Conservation (phyloP, 2,888 invertebrate species). For the Macrophya alboannulata region DNA sequence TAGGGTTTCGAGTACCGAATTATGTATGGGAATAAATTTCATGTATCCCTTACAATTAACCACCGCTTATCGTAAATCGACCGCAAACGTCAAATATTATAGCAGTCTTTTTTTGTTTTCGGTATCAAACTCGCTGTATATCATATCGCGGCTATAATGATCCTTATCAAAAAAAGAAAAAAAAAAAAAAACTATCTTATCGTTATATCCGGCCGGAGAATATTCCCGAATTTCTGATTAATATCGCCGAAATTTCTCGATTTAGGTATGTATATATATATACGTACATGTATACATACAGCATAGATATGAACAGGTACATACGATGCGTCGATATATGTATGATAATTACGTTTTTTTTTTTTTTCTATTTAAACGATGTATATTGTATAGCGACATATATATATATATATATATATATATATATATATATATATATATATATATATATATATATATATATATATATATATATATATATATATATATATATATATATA, state of each 20-base stretch:
- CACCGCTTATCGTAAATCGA: neutral
- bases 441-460: no score
- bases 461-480: no score
- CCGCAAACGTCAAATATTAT: neutral
- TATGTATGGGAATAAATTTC: neutral
- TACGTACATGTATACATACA: neutral
- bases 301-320: neutral
- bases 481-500: no score
- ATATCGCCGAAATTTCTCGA: neutral
- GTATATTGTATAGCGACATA: no score
- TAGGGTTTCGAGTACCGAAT: neutral
- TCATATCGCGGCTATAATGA: slow-evolving; percentile 6
- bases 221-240: neutral
- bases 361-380: no score
- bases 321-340: neutral
- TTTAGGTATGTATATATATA: neutral
- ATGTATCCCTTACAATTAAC: neutral
- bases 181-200: neutral
- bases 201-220: neutral
- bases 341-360: no score
- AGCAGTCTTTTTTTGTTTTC: no score
- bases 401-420: no score
- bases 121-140: neutral
- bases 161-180: neutral
- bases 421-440: no score